Conservation (phyloP, 2,113 vertebrate genomes). For the Castor canadensis region DNA sequence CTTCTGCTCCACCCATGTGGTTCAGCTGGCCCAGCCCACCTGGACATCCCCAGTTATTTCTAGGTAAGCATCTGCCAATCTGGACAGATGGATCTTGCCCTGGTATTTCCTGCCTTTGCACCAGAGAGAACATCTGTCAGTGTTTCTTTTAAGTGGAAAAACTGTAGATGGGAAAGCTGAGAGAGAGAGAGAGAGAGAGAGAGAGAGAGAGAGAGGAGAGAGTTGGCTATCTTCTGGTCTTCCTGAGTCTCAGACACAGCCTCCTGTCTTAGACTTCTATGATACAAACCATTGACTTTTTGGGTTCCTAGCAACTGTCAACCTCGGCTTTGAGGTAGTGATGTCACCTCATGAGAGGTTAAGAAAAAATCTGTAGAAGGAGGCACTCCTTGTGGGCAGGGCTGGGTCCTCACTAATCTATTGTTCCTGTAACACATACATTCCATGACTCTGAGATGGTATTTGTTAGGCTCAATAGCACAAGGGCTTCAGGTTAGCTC, state of each 20-base stretch:
- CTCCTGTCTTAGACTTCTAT: not conserved
- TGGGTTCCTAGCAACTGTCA: not conserved
- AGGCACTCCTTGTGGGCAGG: not conserved
- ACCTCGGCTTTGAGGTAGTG: not conserved
- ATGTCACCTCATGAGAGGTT: not conserved
- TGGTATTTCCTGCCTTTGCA: not conserved
- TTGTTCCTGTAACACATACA: not conserved
- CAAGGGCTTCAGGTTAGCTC: not conserved
- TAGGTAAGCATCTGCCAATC: too few species aligned
- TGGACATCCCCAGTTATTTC: not conserved
- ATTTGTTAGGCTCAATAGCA: not conserved
- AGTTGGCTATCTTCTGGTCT: not conserved
- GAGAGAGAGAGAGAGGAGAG: not conserved
- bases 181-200: not conserved
- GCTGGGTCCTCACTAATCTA: not conserved
- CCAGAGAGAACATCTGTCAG: not conserved
- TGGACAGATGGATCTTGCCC: not conserved
- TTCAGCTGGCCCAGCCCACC: not conserved
- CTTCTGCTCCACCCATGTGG: not conserved
- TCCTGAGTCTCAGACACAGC: not conserved
- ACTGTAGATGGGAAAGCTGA: not conserved
- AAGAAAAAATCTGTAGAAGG: not conserved
- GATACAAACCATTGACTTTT: not conserved
- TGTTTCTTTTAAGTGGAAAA: not conserved
- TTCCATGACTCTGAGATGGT: not conserved